Percentiles rank a stretch among this genome's conserved stretches.
These are phyloP conservation scores for Heliconius sara DNA, from an alignment of 2,888 invertebrate species.

Conservation along the genomic window DNA sequence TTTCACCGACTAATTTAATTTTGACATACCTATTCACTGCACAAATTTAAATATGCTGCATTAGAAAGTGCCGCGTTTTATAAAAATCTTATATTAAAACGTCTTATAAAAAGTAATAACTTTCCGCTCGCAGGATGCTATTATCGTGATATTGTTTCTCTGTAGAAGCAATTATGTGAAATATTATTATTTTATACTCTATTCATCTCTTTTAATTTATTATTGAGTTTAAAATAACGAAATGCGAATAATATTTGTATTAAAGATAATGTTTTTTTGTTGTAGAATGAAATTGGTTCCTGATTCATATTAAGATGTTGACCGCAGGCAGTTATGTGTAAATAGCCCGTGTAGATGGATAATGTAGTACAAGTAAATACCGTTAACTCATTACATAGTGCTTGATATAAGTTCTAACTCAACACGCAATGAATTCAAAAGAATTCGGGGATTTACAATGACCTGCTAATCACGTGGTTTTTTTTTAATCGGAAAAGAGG, in stretches of 20 bases:
- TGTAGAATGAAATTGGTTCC: too few relatives aligned
- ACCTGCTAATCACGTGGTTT: too few relatives aligned
- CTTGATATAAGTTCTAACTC: too few relatives aligned
- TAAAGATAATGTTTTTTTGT: not conserved
- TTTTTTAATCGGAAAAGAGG: too few relatives aligned
- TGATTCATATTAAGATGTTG: too few relatives aligned
- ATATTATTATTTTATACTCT: constrained; percentile 25
- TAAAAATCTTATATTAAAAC: constrained; percentile 19
- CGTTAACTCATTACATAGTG: too few relatives aligned
- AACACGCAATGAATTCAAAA: too few relatives aligned
- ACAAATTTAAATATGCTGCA: not conserved
- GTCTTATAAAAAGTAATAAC: constrained; percentile 25
- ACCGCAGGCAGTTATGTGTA: too few relatives aligned
- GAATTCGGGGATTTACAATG: too few relatives aligned
- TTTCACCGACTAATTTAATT: not conserved
- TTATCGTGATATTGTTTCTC: constrained; percentile 21
- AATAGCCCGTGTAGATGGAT: too few relatives aligned
- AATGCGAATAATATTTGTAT: constrained; percentile 23
- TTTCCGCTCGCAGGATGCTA: constrained; percentile 23
- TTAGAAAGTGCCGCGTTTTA: constrained; percentile 12
- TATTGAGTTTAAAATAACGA: constrained; percentile 16
- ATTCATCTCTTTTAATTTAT: constrained; percentile 13
- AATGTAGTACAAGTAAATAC: too few relatives aligned
- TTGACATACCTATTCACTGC: not conserved
- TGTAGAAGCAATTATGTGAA: constrained; percentile 34